Evolutionary conservation across 2,888 invertebrate genomes (phyloP), one percentile per base, ranked within the genome.

Genomic region (Ferrisia virgata): DNA sequence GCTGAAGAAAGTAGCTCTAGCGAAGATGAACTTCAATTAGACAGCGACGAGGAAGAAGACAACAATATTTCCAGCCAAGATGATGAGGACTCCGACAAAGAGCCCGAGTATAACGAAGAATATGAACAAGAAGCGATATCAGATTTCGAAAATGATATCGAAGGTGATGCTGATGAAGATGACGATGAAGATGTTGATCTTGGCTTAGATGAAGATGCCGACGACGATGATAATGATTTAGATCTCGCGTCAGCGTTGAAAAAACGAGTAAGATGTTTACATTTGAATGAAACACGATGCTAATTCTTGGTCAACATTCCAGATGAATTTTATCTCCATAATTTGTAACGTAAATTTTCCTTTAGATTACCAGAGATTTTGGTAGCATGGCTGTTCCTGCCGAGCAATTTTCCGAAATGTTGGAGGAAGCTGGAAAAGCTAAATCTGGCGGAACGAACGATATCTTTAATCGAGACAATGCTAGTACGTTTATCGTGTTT

Each of bases 401-500:
- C 0, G 96, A 96, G 88, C 93, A 96, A 89, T 97, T 97, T 90
- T 93, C 96, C 0, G 93, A 94, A 72, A 90, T 97, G 86, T 89
- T 98, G 82, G 97, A 97, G 89, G 95, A 96, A 85, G 94, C 94
- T 79, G 94, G 94, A 0, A 91, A 91, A 78, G 91, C 92, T 3
- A 92, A 92, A 87, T 91, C 91, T 79, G 93, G 93, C 25, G 93
- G 94, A 22, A 92, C 93, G 78, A 92, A 92, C 88, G 92, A 92
- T 0, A 90, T 94, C 11, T 92, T 92, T 2, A 94, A 94, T 87
- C 91, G 91, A 84, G 96, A 96, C 87, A 95, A 95, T 87, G 92
- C 96, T 0, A 93, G 94, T 91, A 88, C 87, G 88, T 88, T n/a
- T n/a, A n/a, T n/a, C n/a, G n/a, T n/a, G n/a, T n/a, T n/a, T n/a